Evolutionary conservation across 1,140 invertebrate species (phyloP).

Genomic region (Phenacoccus solenopsis): DNA sequence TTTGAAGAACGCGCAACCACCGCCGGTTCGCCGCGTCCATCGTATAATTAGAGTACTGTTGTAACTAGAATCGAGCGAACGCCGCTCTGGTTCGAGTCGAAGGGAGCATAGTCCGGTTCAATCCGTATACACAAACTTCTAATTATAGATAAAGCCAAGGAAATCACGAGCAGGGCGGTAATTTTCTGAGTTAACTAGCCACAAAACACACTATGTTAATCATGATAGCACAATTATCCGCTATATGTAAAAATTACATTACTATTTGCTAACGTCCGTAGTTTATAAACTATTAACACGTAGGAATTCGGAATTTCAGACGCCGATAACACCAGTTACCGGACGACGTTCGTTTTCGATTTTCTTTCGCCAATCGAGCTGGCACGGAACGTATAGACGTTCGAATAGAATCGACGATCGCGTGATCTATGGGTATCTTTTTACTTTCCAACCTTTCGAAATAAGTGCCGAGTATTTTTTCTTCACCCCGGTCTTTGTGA

Average conservation of each 20-base stretch:
- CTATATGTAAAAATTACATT: conserved; percentile 12
- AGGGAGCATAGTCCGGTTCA: background rate
- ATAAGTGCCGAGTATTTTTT: no score
- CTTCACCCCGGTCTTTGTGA: no score
- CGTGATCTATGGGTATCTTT: no score
- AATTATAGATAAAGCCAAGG: conserved; percentile 6
- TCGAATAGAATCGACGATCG: no score
- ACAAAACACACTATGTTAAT: conserved; percentile 17
- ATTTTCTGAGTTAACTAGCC: conserved; percentile 8
- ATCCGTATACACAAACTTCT: conserved; percentile 7
- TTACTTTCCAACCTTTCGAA: no score
- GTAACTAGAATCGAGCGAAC: background rate
- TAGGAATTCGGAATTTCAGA: background rate
- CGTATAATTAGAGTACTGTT: conserved; percentile 6
- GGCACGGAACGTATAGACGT: no score
- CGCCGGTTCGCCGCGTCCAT: background rate
- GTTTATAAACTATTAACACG: conserved; percentile 2
- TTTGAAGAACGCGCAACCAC: background rate
- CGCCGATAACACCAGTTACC: no score
- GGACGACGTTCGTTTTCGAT: no score
- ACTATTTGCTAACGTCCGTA: background rate
- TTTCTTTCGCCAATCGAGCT: no score
- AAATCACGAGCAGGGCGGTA: conserved; percentile 3
- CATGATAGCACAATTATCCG: conserved; percentile 10
- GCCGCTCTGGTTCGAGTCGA: background rate